These are phyloP conservation scores for Arremon aurantiirostris DNA, from an alignment of 2,797 vertebrate genomes.

Conservation along the genomic window DNA sequence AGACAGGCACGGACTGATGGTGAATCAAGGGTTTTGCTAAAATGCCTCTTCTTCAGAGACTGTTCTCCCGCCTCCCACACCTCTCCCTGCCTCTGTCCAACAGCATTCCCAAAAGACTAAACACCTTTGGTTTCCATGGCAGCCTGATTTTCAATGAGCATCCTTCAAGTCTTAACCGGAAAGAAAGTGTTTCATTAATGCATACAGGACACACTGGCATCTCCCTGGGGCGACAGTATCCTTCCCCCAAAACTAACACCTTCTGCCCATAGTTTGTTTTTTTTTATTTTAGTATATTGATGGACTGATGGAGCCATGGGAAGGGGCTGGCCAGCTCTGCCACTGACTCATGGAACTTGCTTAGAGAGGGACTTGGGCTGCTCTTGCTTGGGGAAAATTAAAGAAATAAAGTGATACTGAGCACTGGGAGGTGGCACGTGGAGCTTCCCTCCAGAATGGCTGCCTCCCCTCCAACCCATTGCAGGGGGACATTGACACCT, in stretches of 20 bases:
- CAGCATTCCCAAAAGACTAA: conserved; percentile 64
- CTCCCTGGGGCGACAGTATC: neutral
- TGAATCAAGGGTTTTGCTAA: neutral
- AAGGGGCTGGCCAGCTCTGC: neutral
- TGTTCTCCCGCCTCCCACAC: neutral
- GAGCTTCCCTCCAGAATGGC: neutral
- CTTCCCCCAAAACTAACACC: neutral
- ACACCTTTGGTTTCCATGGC: conserved; percentile 70
- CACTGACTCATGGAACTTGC: neutral
- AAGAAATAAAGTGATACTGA: neutral
- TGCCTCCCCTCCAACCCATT: neutral
- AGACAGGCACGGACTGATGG: neutral
- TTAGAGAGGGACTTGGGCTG: neutral
- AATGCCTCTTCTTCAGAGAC: neutral
- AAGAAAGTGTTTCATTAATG: conserved; percentile 61
- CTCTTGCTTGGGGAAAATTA: neutral
- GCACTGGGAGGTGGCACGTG: fast-evolving
- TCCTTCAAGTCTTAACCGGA: conserved; percentile 44
- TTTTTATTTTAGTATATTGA: neutral
- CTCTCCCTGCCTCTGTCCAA: conserved; percentile 18
- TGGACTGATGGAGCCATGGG: neutral
- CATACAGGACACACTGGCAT: conserved; percentile 12
- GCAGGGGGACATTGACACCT: neutral
- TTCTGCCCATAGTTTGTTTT: neutral
- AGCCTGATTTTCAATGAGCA: conserved; percentile 70